A percentile compares a stretch with the other conserved stretches of the same genome.
These are phyloP conservation scores for Oncorhynchus masou DNA, from an alignment of 2,113 vertebrate species.

Conservation along the genomic window DNA sequence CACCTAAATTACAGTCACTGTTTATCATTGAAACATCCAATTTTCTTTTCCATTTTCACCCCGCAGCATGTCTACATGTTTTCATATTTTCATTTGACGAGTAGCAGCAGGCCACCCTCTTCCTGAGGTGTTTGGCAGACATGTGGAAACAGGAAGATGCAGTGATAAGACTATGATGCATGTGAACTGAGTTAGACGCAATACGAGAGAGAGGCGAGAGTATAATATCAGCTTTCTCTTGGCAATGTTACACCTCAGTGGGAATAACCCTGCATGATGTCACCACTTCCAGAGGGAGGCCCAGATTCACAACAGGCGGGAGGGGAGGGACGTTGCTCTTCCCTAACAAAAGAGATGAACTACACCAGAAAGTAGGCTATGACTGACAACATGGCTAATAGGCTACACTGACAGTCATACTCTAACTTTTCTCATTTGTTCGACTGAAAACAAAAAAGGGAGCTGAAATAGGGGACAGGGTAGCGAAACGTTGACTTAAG, in stretches of 20 bases:
- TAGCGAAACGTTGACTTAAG: not conserved
- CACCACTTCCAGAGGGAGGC: conserved; percentile 12
- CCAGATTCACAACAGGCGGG: too few relatives aligned
- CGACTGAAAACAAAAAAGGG: too few relatives aligned
- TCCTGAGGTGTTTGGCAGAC: not conserved
- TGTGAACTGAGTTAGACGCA: not conserved
- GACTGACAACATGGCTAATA: too few relatives aligned
- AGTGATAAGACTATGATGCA: conserved; percentile 25
- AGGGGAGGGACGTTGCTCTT: too few relatives aligned
- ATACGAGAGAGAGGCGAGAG: not conserved
- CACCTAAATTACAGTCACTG: too few relatives aligned
- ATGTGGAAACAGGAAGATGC: conserved; percentile 9
- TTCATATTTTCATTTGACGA: not conserved
- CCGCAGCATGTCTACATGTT: not conserved
- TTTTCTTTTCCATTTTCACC: too few relatives aligned
- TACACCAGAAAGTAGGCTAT: too few relatives aligned
- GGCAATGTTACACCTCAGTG: conserved; percentile 21
- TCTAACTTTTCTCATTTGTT: too few relatives aligned
- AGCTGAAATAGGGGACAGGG: too few relatives aligned
- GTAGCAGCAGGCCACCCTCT: conserved; percentile 7
- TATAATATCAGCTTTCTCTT: conserved; percentile 47
- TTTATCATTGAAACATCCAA: too few relatives aligned
- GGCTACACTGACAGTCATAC: too few relatives aligned
- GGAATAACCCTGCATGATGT: conserved; percentile 55
- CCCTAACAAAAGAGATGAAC: too few relatives aligned